Evolutionary conservation across 2,113 vertebrate species (phyloP).

Genomic region (Fulmarus glacialis): DNA sequence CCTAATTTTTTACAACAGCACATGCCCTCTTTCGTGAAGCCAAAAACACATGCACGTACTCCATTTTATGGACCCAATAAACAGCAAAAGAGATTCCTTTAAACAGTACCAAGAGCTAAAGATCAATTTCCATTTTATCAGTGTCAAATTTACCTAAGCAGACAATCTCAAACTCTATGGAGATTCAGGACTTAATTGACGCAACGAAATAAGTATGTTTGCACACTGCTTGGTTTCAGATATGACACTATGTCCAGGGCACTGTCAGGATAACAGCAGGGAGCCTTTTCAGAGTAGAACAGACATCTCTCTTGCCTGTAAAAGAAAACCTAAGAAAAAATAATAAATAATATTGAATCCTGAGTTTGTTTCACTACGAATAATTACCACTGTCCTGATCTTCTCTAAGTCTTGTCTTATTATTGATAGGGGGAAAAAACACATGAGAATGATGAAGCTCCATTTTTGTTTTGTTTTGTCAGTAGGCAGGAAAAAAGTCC

Average conservation of each 20-base stretch:
- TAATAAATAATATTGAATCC: not conserved
- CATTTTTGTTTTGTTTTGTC: not conserved
- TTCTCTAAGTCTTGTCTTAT: not conserved
- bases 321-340: not conserved
- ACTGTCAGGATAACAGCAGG: not conserved
- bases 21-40: not conserved
- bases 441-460: not conserved
- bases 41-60: not conserved
- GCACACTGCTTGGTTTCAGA: not conserved
- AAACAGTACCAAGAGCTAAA: not conserved
- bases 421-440: not conserved
- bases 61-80: not conserved
- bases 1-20: not conserved
- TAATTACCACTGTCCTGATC: not conserved
- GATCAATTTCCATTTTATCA: not conserved
- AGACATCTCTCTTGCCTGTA: not conserved
- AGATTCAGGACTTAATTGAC: not conserved
- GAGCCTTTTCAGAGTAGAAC: not conserved
- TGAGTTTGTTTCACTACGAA: not conserved
- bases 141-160: not conserved
- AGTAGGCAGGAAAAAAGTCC: not conserved
- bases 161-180: not conserved
- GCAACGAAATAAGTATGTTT: not conserved
- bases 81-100: not conserved
- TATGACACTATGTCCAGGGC: accelerated